Percentiles rank a stretch among this genome's conserved stretches.
Evolutionary conservation across 2,888 invertebrate genomes (phyloP).

Genomic region (Polylopha cassiicola): DNA sequence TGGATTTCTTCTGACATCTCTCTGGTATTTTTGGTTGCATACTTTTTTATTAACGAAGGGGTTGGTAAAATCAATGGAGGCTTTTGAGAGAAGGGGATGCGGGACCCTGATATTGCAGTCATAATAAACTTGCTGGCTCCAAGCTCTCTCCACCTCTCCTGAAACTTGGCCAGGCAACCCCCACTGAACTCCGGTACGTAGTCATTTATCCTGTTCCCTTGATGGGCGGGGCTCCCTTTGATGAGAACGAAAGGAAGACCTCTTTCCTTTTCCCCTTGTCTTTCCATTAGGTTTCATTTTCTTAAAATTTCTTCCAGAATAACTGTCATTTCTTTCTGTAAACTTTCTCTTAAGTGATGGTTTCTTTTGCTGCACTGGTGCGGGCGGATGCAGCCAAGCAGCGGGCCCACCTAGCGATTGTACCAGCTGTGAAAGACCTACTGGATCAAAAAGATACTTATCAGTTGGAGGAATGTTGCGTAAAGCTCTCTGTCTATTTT

Average conservation of each 20-base stretch:
- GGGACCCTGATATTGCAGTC: background rate
- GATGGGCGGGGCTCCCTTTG: background rate
- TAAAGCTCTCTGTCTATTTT: background rate
- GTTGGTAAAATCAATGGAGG: no score
- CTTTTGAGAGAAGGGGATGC: background rate
- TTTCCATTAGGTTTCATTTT: background rate
- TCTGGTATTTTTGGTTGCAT: no score
- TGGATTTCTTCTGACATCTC: no score
- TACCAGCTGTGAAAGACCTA: background rate
- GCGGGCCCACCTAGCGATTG: conserved; percentile 2
- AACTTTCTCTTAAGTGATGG: background rate
- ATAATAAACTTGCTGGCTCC: conserved; percentile 1
- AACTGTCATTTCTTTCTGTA: no score
- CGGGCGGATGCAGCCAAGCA: background rate
- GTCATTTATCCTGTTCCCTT: conserved; percentile 1
- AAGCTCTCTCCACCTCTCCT: background rate
- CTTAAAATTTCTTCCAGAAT: background rate
- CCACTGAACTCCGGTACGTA: conserved; percentile 1
- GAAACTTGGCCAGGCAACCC: conserved; percentile 2
- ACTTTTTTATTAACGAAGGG: no score
- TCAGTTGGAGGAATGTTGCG: background rate
- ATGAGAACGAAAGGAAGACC: background rate
- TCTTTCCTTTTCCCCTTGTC: background rate
- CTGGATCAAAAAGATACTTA: background rate
- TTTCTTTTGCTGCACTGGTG: background rate